Base-by-base conservation (phyloP, 2,797 vertebrate species). In the Carcharodon carcharias region DNA sequence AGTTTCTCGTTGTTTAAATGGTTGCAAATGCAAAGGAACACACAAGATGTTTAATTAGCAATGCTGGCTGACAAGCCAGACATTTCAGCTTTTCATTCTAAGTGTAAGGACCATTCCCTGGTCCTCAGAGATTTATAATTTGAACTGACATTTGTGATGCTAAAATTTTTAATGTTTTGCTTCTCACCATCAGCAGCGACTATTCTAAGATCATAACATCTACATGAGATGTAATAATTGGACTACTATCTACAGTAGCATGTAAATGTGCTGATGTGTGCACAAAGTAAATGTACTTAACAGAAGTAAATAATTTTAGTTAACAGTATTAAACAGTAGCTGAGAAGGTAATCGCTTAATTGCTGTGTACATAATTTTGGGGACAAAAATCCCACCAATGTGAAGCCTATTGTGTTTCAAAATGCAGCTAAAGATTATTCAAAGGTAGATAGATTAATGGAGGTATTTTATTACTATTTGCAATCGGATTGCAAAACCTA, bases 151-250 rank as follows among this genome's bases (percentile, higher is more conserved):
- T 73, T 69, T 95, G 28, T 54, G 6, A 12, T 35, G 45, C 26
- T 56, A 95, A 95, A 26, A 35, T 73, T 69, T 95, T 95, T 56
- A 73, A 54, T 73, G 45, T 71, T 95, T 73, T 56, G 21, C 67
- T 73, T 95, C 69, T 73, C 28, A 56, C 67, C 69, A 69, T 56
- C 35, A 73, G 50, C 40, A 31, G 45, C 50, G 54, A 31, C 45
- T 73, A 50, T 71, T 56, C 23, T 50, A 95, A 35, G 45, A 95
- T 95, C 40, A 31, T 56, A 95, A 95, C 94, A 56, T 67, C 94
- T 54, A 16, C 67, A 73, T 26, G 31, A 40, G 45, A 56, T 54
- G 14, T 95, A 93, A 54, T 95, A 95, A 71, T 31, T 73, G 67
- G 67, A 73, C 69, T 54, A 40, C 91, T 95, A 56, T 50, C 65